Percentiles rank a stretch among this genome's conserved stretches.
Evolutionary conservation across 2,888 invertebrate genomes (phyloP).

Genomic region (Anodontia alba): DNA sequence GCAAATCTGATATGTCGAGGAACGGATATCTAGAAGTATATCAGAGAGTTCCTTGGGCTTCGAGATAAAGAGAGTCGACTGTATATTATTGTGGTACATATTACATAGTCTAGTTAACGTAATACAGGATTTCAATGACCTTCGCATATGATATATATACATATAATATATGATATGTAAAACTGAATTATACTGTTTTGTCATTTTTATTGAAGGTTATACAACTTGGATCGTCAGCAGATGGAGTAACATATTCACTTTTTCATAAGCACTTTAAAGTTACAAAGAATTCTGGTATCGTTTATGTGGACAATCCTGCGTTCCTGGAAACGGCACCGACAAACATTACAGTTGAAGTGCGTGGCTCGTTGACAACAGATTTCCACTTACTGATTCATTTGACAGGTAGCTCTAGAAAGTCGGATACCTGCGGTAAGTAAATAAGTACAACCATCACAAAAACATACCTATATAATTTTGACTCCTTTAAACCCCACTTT

Average conservation of each 20-base stretch:
- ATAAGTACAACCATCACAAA: too few species aligned
- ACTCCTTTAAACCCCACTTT: too few species aligned
- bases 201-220: neutral
- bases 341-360: constrained; percentile 10
- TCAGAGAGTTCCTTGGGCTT: too few species aligned
- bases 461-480: too few species aligned
- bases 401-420: constrained; percentile 7
- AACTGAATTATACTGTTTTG: neutral
- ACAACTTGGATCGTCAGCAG: neutral
- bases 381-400: constrained; percentile 32
- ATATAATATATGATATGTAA: too few species aligned
- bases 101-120: too few species aligned
- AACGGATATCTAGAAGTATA: too few species aligned
- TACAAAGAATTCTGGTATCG: constrained; percentile 53
- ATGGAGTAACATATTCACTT: constrained; percentile 22
- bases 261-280: constrained; percentile 42
- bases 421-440: constrained; percentile 29
- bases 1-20: too few species aligned
- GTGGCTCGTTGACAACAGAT: constrained; percentile 15
- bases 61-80: too few species aligned
- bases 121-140: too few species aligned
- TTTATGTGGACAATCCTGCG: constrained; percentile 51
- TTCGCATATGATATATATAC: too few species aligned
- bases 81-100: too few species aligned
- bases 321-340: constrained; percentile 33